These are phyloP conservation scores for Phaetusa simplex DNA, from an alignment of 2,113 vertebrate species.

Conservation along the genomic window DNA sequence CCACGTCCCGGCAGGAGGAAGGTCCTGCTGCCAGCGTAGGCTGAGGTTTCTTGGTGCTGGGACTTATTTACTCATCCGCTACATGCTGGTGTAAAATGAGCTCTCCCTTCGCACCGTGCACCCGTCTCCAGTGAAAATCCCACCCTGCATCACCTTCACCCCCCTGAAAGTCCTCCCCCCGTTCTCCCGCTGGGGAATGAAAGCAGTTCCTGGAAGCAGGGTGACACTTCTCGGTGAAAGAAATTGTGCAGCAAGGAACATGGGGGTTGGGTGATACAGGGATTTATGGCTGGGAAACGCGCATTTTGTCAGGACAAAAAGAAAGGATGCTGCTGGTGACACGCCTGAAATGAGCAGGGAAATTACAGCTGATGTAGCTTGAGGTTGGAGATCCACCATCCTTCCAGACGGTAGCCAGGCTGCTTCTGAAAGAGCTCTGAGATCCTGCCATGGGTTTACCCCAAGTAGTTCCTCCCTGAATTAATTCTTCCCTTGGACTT, in stretches of 20 bases:
- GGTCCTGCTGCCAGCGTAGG: neutral
- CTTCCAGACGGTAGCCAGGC: neutral
- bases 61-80: neutral
- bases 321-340: neutral
- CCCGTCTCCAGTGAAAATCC: neutral
- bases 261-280: neutral
- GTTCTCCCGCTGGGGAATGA: neutral
- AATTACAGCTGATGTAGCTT: neutral
- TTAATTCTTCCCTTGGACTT: neutral
- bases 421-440: neutral
- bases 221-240: neutral
- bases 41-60: neutral
- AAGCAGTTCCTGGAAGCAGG: neutral
- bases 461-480: neutral
- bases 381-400: neutral
- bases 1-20: neutral
- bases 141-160: neutral
- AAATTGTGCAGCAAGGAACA: rapidly evolving
- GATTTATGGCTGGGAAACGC: neutral
- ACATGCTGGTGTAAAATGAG: neutral
- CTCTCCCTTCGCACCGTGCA: neutral
- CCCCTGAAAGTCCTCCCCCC: neutral
- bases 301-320: neutral
- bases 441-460: neutral
- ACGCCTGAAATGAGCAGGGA: neutral